A percentile compares a stretch with the other conserved stretches of the same genome.
phyloP scores from a whole-genome alignment of 1,140 invertebrate species.

The Trichonephila clavipes region DNA sequence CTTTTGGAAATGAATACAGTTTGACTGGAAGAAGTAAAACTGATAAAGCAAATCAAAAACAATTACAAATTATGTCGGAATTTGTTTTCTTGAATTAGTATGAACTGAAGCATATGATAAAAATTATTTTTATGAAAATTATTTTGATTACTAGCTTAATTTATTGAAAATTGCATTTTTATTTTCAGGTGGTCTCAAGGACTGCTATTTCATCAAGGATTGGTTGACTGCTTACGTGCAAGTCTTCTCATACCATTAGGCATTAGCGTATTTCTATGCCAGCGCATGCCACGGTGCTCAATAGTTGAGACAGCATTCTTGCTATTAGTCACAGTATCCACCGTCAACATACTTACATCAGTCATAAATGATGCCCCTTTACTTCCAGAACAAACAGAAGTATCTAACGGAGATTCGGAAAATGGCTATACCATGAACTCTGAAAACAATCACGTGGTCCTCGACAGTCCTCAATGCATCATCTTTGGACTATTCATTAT shows the following conservation, averaged over 20 bases:
- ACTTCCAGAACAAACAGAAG: conserved; percentile 84
- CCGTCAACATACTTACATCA: conserved; percentile 94
- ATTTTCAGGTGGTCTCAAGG: conserved; percentile 88
- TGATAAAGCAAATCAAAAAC: too few relatives aligned
- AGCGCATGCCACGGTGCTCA: conserved; percentile 91
- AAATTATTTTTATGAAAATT: too few relatives aligned
- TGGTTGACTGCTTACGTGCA: conserved; percentile 90
- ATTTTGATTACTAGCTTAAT: too few relatives aligned
- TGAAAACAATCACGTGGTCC: conserved; percentile 73
- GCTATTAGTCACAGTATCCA: conserved; percentile 92
- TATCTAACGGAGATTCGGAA: conserved; percentile 9
- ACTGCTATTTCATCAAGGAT: conserved; percentile 91
- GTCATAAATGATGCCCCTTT: conserved; percentile 94
- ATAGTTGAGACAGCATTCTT: conserved; percentile 93
- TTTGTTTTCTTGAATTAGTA: too few relatives aligned
- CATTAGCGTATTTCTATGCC: conserved; percentile 89
- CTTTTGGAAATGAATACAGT: too few relatives aligned
- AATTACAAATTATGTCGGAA: too few relatives aligned
- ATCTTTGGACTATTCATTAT: conserved; percentile 95
- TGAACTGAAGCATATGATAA: too few relatives aligned
- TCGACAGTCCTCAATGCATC: conserved; percentile 91
- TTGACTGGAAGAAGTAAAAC: too few relatives aligned
- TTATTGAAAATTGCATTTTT: background rate
- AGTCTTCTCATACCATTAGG: conserved; percentile 91
- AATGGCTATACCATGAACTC: conserved; percentile 48